Conservation (phyloP, 2,113 vertebrate species). For the Prionailurus viverrinus region DNA sequence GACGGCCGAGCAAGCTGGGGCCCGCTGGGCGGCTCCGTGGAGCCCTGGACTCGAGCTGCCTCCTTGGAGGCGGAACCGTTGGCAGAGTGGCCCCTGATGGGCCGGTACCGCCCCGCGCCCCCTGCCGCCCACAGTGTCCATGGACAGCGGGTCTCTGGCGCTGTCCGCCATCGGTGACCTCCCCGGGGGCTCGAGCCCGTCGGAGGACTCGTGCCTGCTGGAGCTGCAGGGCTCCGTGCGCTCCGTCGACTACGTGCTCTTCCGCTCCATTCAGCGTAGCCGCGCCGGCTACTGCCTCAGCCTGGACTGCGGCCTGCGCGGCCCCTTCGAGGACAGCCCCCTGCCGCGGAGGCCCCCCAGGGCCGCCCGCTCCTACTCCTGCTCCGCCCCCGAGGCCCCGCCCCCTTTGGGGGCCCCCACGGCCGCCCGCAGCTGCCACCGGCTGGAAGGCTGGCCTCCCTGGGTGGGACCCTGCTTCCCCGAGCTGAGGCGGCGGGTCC, state of each 20-base stretch:
- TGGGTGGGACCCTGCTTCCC: slow-evolving; percentile 88
- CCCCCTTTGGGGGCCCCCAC: slow-evolving; percentile 87
- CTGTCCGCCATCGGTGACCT: slow-evolving; percentile 97
- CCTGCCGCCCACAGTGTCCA: slow-evolving; percentile 88
- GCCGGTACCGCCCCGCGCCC: not conserved
- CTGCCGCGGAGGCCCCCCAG: slow-evolving; percentile 85
- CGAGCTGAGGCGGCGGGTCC: slow-evolving; percentile 89
- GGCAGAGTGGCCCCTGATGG: not conserved
- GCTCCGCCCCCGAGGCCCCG: slow-evolving; percentile 92
- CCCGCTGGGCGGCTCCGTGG: too few relatives aligned
- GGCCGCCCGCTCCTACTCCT: slow-evolving; percentile 95
- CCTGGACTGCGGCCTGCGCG: slow-evolving; percentile 88
- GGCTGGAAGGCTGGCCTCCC: slow-evolving; percentile 90
- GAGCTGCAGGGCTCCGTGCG: slow-evolving; percentile 91
- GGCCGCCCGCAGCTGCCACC: slow-evolving; percentile 94
- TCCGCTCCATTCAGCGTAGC: slow-evolving; percentile 92
- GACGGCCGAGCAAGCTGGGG: not conserved
- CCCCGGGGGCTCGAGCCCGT: slow-evolving; percentile 96
- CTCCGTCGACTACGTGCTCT: slow-evolving; percentile 91
- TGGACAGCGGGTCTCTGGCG: slow-evolving; percentile 96
- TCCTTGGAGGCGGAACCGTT: not conserved
- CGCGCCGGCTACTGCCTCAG: slow-evolving; percentile 90
- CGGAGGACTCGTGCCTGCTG: slow-evolving; percentile 97
- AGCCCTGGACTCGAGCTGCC: too few relatives aligned
- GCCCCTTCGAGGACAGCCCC: slow-evolving; percentile 89